A percentile compares a stretch with the other conserved stretches of the same genome.
Conservation (phyloP, 2,113 vertebrate genomes). For the Pygoscelis antarcticus region DNA sequence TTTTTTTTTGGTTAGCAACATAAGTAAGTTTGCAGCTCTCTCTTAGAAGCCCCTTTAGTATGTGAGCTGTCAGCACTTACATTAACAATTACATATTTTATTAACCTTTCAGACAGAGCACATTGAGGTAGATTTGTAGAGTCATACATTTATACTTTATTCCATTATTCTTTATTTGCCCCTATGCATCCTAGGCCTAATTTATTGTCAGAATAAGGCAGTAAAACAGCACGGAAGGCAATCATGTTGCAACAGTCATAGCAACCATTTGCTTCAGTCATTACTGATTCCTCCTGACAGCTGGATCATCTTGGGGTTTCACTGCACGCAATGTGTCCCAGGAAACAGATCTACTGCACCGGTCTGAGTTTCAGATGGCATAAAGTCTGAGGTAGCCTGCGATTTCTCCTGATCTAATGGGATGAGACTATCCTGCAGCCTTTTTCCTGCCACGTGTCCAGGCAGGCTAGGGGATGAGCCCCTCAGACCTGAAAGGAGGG, state of each 20-base stretch:
- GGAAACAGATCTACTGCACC: background rate
- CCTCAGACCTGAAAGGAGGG: background rate
- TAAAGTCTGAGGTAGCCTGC: background rate
- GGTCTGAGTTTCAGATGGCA: background rate
- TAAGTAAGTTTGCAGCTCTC: background rate
- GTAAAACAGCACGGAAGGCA: background rate
- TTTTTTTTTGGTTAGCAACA: background rate
- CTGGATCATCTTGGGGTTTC: background rate
- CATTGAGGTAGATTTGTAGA: background rate
- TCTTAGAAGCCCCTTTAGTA: background rate
- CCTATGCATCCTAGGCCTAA: background rate
- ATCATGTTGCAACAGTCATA: background rate
- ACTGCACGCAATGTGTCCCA: accelerated
- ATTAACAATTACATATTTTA: background rate
- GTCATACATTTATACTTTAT: background rate
- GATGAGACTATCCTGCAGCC: background rate
- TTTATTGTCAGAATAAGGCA: background rate
- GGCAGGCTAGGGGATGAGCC: background rate
- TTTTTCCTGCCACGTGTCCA: background rate
- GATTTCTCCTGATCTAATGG: background rate
- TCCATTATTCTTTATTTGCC: background rate
- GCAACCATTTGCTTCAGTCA: background rate
- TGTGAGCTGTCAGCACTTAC: background rate
- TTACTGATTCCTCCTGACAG: background rate
- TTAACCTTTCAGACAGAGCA: background rate